phyloP scores from a whole-genome alignment of 2,888 invertebrate genomes.

The Drosophila seclusa region DNA sequence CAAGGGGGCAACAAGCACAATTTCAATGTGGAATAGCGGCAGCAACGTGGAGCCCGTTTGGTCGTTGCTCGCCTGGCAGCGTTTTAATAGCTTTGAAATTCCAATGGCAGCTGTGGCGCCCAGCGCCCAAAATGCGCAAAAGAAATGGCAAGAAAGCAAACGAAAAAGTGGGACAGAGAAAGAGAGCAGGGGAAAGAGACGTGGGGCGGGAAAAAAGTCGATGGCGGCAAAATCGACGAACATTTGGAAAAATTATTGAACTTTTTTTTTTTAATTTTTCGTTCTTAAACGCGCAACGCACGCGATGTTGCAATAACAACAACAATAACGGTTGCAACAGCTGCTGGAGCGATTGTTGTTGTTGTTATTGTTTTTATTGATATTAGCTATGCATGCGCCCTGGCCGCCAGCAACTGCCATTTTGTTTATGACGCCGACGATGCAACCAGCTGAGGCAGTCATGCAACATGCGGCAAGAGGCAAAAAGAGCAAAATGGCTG shows the following conservation, averaged over 20 bases:
- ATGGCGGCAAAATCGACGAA: slow-evolving; percentile 62
- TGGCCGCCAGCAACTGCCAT: slow-evolving; percentile 70
- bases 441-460: slow-evolving; percentile 57
- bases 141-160: slow-evolving; percentile 23
- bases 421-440: slow-evolving; percentile 78
- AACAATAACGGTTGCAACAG: slow-evolving; percentile 29
- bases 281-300: slow-evolving; percentile 46
- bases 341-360: slow-evolving; percentile 31
- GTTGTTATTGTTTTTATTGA: slow-evolving; percentile 71
- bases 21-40: slow-evolving; percentile 45
- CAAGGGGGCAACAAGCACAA: slow-evolving; percentile 37
- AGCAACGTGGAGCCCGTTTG: slow-evolving; percentile 78
- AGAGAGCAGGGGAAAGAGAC: neutral
- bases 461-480: slow-evolving; percentile 16
- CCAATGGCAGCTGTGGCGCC: slow-evolving; percentile 83
- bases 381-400: slow-evolving; percentile 74
- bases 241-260: slow-evolving; percentile 79
- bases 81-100: slow-evolving; percentile 85
- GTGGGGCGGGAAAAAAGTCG: slow-evolving; percentile 1
- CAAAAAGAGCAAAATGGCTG: neutral
- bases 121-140: slow-evolving; percentile 47
- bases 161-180: slow-evolving; percentile 24
- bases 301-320: slow-evolving; percentile 49
- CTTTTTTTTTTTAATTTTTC: slow-evolving; percentile 73
- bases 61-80: slow-evolving; percentile 83